These are phyloP conservation scores for Ridgeia piscesae DNA, from an alignment of 1,140 invertebrate genomes.

Conservation along the genomic window DNA sequence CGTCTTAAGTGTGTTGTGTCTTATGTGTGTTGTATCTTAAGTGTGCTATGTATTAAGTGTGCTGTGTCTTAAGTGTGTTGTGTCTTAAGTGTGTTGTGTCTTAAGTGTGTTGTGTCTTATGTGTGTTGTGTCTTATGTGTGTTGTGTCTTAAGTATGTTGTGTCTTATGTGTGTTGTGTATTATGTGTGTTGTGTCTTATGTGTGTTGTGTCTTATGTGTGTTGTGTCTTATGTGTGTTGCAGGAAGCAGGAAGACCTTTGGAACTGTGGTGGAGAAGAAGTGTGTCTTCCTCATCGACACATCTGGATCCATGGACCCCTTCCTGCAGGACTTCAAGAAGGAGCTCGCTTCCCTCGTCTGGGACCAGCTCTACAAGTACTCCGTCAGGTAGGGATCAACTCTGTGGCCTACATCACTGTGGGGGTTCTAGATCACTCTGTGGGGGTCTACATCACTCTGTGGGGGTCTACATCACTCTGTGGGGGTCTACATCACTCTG, in stretches of 20 bases:
- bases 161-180: not conserved
- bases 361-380: conserved; percentile 55
- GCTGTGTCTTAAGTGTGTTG: not conserved
- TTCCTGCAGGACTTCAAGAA: conserved; percentile 56
- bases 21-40: not conserved
- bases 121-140: no score
- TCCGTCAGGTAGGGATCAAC: conserved; percentile 43
- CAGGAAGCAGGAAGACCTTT: conserved; percentile 56
- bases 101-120: no score
- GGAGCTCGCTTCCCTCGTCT: conserved; percentile 53
- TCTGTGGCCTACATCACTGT: not conserved
- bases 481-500: no score
- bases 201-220: not conserved
- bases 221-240: not conserved
- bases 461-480: no score
- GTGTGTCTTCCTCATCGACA: conserved; percentile 54
- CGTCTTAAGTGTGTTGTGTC: no score
- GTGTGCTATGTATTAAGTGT: not conserved
- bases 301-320: conserved; percentile 57
- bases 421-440: no score
- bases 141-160: no score
- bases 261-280: conserved; percentile 54
- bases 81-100: no score
- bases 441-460: no score
- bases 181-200: not conserved